Evolutionary conservation across 2,113 vertebrate species (phyloP), one percentile per base, ranked within the genome.

Genomic region (Brachyistius frenatus): DNA sequence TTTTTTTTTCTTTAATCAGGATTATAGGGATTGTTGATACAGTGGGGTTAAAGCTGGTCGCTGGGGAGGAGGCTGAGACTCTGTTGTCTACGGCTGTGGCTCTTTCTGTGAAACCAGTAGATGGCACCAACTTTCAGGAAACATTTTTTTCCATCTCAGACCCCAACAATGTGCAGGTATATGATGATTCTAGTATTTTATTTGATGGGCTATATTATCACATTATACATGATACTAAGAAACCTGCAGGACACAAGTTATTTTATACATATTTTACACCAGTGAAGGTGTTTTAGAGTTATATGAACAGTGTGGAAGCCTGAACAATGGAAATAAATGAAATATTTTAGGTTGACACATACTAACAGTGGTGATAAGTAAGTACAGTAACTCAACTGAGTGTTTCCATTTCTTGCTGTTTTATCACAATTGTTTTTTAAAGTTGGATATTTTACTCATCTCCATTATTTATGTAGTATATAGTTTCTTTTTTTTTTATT

Each of bases 1-100:
- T 14, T 13, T n/a, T 65, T 66, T 33, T 49, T 47, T 44, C 88
- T 23, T 23, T 23, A 23, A 58, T 83, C 86, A 99, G 98, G 86
- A 95, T 98, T 78, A 95, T 96, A 72, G 86, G 93, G 83, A 91
- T 98, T 63, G 96, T 98, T 87, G 96, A 98, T 71, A 94, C 93
- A 13, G 96, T 99, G 80, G 97, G 96, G 7, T 88, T 97, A 73
- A 97, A 97, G 92, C 69, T 99, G 90, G 95, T 94, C 39, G 88
- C 98, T 35, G 55, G 90, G 7, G 52, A 63, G 13, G 14, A 54
- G 1, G 78, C 78, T 41, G 86, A 96, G 83, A 92, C 70, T 70
- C 73, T 99, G 76, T 84, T 93, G 31, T 94, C 96, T 2, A 80
- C 93, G 10, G 93, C 94, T 57, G 87, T 99, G 91, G 96, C 96